Percentiles rank a stretch among this genome's conserved stretches.
Evolutionary conservation across 2,797 vertebrate genomes (phyloP).

Genomic region (Buphagus erythrorhynchus): DNA sequence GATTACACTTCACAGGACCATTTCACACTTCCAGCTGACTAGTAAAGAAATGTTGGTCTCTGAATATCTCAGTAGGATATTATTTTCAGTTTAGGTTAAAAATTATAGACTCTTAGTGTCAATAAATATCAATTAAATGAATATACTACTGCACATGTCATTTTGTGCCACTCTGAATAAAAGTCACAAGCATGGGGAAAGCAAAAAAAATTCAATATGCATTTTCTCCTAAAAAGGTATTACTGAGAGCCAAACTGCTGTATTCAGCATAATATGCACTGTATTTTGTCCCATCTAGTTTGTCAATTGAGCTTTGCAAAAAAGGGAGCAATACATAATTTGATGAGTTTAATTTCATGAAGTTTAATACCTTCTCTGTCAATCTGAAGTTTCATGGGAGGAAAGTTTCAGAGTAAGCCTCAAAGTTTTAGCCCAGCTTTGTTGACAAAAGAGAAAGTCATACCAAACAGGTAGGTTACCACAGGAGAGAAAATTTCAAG

Average conservation of each 20-base stretch:
- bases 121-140: background rate
- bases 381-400: background rate
- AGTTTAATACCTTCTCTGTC: background rate
- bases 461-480: background rate
- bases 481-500: background rate
- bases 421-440: background rate
- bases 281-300: background rate
- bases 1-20: background rate
- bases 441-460: background rate
- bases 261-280: background rate
- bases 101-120: background rate
- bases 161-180: background rate
- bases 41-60: background rate
- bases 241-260: background rate
- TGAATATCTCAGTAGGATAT: background rate
- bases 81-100: background rate
- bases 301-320: background rate
- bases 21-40: background rate
- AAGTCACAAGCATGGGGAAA: background rate
- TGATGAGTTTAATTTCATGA: background rate
- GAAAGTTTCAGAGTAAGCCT: background rate
- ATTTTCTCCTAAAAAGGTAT: background rate
- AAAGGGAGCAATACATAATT: background rate
- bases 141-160: background rate
- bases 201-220: background rate